Evolutionary conservation across 1,140 invertebrate genomes (phyloP).

Genomic region (Bombus pyrosoma): DNA sequence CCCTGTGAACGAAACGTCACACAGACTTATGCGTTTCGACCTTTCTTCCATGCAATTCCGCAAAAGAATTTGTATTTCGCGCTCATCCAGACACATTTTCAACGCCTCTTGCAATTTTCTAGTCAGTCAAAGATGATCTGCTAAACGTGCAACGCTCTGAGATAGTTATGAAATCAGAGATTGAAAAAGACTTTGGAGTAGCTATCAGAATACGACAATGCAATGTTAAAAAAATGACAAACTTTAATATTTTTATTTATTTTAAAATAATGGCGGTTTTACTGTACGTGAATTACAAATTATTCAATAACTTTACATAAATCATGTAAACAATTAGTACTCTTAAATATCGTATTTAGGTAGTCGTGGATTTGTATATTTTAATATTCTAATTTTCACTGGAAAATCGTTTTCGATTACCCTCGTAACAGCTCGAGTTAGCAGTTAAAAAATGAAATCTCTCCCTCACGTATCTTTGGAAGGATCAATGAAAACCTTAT

Average conservation of each 20-base stretch:
- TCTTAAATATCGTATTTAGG: not conserved
- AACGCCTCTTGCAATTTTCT: not conserved
- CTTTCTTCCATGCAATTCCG: not conserved
- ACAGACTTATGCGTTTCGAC: not conserved
- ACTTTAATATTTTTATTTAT: not conserved
- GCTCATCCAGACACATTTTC: not conserved
- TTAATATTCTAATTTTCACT: not conserved
- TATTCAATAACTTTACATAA: not conserved
- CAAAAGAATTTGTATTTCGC: not conserved
- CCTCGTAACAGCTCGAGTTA: not conserved
- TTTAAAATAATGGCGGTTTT: not conserved
- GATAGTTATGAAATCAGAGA: not conserved
- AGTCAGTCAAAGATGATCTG: not conserved
- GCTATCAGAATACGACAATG: not conserved
- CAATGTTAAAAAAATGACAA: not conserved
- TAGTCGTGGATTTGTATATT: not conserved
- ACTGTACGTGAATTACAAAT: not conserved
- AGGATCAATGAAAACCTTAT: constrained; percentile 21
- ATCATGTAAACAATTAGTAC: no score
- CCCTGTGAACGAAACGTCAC: not conserved
- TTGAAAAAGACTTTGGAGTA: not conserved
- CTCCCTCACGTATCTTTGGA: not conserved
- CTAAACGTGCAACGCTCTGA: not conserved
- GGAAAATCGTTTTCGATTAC: not conserved
- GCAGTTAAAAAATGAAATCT: not conserved